A percentile compares a stretch with the other conserved stretches of the same genome.
These are phyloP conservation scores for Ichneumoninae sp. DNA, from an alignment of 2,888 invertebrate species.

Conservation along the genomic window DNA sequence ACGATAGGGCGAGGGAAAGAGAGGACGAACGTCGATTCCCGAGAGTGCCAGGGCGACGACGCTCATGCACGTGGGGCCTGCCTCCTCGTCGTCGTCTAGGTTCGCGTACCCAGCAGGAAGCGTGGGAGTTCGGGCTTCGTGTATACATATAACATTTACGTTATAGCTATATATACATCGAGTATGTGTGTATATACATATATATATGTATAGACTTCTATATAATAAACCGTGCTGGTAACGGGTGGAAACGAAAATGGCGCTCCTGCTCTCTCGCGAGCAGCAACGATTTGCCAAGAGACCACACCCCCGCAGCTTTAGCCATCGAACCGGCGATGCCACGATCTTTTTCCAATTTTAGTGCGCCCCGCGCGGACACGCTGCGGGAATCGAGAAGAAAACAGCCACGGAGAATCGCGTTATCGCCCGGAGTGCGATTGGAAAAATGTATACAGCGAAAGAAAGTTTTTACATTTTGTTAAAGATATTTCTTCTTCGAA, in stretches of 20 bases:
- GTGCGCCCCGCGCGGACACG: constrained; percentile 14
- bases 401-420: not conserved
- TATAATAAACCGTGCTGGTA: constrained; percentile 63
- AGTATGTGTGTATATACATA: not conserved
- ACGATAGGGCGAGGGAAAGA: constrained; percentile 30
- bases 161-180: constrained; percentile 16
- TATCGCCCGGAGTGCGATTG: constrained; percentile 5
- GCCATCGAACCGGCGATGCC: constrained; percentile 57
- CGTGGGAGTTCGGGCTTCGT: constrained; percentile 73
- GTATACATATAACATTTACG: constrained; percentile 51
- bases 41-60: constrained; percentile 64
- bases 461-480: not conserved
- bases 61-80: constrained; percentile 64
- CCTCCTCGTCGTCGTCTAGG: constrained; percentile 60
- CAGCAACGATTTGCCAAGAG: constrained; percentile 65
- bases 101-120: constrained; percentile 68
- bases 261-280: constrained; percentile 57
- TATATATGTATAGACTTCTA: constrained; percentile 21
- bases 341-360: constrained; percentile 58
- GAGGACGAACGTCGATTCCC: constrained; percentile 58
- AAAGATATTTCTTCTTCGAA: not conserved
- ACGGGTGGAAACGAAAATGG: constrained; percentile 66
- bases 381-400: constrained; percentile 20
- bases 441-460: not conserved
- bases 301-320: constrained; percentile 62